Base-by-base conservation (phyloP, 2,888 invertebrate species). In the Petrophora chlorosata region DNA sequence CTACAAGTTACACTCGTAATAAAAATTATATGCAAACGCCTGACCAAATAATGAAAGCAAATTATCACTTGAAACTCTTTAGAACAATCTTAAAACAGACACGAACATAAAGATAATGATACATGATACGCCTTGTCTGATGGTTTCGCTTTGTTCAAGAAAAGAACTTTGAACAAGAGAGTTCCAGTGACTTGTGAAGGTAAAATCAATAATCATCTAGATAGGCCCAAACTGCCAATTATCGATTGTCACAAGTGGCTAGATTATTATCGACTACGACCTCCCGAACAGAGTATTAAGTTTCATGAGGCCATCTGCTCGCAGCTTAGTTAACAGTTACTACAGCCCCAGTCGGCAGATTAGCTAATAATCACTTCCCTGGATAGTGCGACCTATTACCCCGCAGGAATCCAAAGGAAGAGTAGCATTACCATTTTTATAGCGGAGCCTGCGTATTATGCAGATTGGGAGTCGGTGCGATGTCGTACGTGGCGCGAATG, bases 401-500 rank as follows among this genome's bases (percentile, higher is more conserved):
- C 59, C 48, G 61, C 54, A 63, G 65, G 64, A 66, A 67, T 75
- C 69, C 70, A 72, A 69, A 76, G 66, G 64, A 65, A 46, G 69
- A 68, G 70, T 71, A 59, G 73, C 72, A 85, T 86, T 87, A 83
- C 80, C 86, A 87, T 86, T 86, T 86, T 87, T 86, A 86, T 87
- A 84, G 85, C 76, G 63, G 71, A 67, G 82, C 83, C 82, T 79
- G 73, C 67, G 79, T 81, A 83, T 85, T 85, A 88, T 87, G 87
- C 79, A 87, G 84, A 88, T 87, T 80, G 79, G 73, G 76, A 73
- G 73, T 75, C 70, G 72, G 67, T 67, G 63, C 23, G 23, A 46
- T 47, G 9, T 12, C 56, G 44, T 32, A 25, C 42, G 56, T 68
- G 53, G 50, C 8, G 35, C 28, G 47, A 48, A 57, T 49, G 43